phyloP scores from a whole-genome alignment of 2,797 vertebrate species.

The Tarsius wallacei region DNA sequence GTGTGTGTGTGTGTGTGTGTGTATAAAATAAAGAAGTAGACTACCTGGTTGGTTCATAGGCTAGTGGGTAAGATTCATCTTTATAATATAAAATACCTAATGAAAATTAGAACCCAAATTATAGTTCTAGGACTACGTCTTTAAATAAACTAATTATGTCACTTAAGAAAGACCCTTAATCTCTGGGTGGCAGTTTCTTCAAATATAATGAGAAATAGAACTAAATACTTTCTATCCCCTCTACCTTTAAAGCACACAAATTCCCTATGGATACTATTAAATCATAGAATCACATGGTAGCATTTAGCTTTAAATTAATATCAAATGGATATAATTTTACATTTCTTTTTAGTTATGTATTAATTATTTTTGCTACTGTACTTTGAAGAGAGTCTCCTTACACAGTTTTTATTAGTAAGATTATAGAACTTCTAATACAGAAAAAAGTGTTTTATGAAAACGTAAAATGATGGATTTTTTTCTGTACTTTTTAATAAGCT shows the following conservation, averaged over 20 bases:
- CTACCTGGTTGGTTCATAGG: not conserved
- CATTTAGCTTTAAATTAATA: conserved; percentile 12
- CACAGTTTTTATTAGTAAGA: conserved; percentile 14
- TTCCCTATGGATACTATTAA: not conserved
- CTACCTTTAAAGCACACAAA: not conserved
- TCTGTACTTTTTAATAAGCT: not conserved
- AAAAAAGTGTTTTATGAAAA: conserved; percentile 1
- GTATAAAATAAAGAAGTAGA: not conserved
- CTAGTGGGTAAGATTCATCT: conserved; percentile 15
- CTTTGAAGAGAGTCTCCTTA: not conserved
- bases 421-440: not conserved
- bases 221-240: not conserved
- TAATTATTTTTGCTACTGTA: not conserved
- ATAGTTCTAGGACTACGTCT: not conserved
- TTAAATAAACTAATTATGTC: conserved; percentile 9
- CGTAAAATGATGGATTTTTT: not conserved
- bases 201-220: conserved; percentile 2
- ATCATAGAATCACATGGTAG: not conserved
- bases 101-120: not conserved
- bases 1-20: not conserved
- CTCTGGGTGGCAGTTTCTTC: not conserved
- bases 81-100: not conserved
- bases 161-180: not conserved
- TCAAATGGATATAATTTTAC: conserved; percentile 25
- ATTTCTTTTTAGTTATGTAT: not conserved